phyloP scores from a whole-genome alignment of 1,140 invertebrate species.

The Drosophila nebulosa region DNA sequence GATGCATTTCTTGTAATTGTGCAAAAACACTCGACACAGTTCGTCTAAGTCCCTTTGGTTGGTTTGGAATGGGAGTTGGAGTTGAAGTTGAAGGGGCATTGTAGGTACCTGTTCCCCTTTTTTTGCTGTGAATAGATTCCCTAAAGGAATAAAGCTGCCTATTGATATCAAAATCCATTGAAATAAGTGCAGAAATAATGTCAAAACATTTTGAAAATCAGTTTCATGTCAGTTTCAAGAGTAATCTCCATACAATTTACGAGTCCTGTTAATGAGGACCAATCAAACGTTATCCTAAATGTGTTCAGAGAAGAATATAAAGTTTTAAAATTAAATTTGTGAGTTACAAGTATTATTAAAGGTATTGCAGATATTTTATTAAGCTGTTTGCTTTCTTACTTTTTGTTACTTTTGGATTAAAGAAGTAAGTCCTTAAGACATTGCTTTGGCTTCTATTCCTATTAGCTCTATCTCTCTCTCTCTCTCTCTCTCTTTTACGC shows the following conservation, averaged over 20 bases:
- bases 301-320: too few species aligned
- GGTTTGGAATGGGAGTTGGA: neutral
- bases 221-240: too few species aligned
- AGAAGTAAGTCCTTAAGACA: constrained; percentile 5
- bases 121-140: neutral
- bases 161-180: neutral
- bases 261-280: too few species aligned
- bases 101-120: neutral
- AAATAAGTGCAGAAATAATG: too few species aligned
- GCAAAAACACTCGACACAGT: constrained; percentile 62
- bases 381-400: neutral
- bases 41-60: constrained; percentile 17
- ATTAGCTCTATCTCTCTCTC: neutral
- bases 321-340: too few species aligned
- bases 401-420: neutral
- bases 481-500: neutral
- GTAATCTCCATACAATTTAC: too few species aligned
- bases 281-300: too few species aligned
- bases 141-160: neutral
- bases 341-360: too few species aligned
- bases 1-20: constrained; percentile 36
- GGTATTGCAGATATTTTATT: too few species aligned
- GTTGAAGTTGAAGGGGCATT: neutral
- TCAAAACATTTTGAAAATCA: too few species aligned
- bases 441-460: neutral